Base-by-base conservation (phyloP, 2,888 invertebrate genomes). In the Melanostoma mellinum region DNA sequence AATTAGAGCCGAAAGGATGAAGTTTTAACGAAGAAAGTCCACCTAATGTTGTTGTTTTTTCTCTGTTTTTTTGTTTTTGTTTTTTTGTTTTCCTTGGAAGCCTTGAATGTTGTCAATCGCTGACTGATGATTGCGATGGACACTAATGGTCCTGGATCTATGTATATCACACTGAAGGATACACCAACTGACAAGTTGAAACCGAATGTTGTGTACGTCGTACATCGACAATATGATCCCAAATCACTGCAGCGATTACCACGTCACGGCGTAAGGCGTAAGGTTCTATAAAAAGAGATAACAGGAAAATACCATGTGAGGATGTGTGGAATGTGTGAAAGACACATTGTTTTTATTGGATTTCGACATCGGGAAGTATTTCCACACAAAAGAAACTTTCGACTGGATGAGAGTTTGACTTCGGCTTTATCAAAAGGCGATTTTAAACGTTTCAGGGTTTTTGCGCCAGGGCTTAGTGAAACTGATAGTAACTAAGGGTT, bases 1-100 rank as follows among this genome's bases (percentile, higher is more conserved):
- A 84, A 84, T 84, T 79, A 84, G 79, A 71, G 79, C 55, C 52
- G 30, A 71, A 84, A 79, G 74, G 79, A 79, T 79, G 65, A 84
- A 84, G 74, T 84, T 84, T 79, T 84, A 84, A 75, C 84, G 79
- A 84, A 79, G 65, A 84, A 84, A 74, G 48, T 69, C 71, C 58
- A 68, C 67, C 77, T 61, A 67, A 72, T 82, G 68, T 77, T 46
- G 53, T 30, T 63, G 8, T 48, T 1, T 33, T 44, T 46, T 32
- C 8, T 48, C 9, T 53, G 20, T 10, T n/a, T 52, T 75, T 33
- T 36, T 58, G 30, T n/a, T 6, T 9, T 33, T 52, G n/a, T n/a
- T n/a, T n/a, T n/a, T n/a, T n/a, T n/a, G n/a, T 38, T 52, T 9
- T 2, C 10, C 20, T 9, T 9, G 9, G n/a, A 9, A 4, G 20